Evolutionary conservation across 2,113 vertebrate genomes (phyloP).

Genomic region (Dasyurus viverrinus): DNA sequence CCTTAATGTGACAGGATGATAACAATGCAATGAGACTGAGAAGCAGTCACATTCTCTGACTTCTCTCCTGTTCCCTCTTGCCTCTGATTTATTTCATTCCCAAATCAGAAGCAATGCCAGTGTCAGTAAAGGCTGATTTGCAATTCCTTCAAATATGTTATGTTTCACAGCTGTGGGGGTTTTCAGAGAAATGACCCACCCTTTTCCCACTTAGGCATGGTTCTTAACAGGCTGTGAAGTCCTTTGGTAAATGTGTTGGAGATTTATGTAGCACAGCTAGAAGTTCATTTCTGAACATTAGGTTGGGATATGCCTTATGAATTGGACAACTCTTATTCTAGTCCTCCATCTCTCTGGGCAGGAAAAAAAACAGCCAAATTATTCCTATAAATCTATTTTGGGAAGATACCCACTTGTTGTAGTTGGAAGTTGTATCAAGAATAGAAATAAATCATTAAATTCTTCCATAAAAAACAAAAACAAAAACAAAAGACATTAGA

Average conservation of each 20-base stretch:
- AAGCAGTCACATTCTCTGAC: no score
- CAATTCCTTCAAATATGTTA: no score
- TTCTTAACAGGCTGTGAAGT: neutral
- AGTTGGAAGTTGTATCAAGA: neutral
- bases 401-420: neutral
- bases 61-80: no score
- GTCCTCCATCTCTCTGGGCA: neutral
- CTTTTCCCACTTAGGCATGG: no score
- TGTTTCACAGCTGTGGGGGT: no score
- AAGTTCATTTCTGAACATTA: neutral
- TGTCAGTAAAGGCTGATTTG: no score
- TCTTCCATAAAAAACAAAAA: neutral
- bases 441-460: neutral
- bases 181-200: no score
- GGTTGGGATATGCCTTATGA: neutral
- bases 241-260: neutral
- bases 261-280: neutral
- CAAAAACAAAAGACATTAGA: neutral
- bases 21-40: no score
- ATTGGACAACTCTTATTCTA: neutral
- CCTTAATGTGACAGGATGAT: no score
- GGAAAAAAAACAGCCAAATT: neutral
- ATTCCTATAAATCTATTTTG: neutral
- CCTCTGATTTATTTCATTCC: no score
- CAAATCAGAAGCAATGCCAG: no score